These are phyloP conservation scores for Pegoplata infirma DNA, from an alignment of 2,888 invertebrate genomes.

Conservation along the genomic window DNA sequence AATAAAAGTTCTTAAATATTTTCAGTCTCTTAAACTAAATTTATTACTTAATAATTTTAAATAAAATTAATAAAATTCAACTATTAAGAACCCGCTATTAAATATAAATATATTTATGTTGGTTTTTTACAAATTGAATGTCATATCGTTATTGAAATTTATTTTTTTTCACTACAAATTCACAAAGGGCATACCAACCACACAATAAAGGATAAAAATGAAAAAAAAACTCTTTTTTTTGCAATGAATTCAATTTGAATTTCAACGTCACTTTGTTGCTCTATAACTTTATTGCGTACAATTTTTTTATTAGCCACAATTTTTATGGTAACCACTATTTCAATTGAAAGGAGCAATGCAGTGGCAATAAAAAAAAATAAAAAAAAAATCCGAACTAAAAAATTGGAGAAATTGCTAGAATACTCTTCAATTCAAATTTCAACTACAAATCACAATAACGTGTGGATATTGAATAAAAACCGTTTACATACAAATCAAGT, in stretches of 20 bases:
- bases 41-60: too few species aligned
- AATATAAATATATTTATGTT: too few species aligned
- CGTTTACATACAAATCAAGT: neutral
- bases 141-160: neutral
- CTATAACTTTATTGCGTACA: slow-evolving; percentile 23
- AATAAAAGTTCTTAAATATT: too few species aligned
- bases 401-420: neutral
- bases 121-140: neutral
- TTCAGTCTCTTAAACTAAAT: too few species aligned
- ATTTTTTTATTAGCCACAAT: slow-evolving; percentile 19
- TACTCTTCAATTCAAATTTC: slow-evolving; percentile 29
- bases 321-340: neutral
- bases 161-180: neutral
- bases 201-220: neutral
- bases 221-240: slow-evolving; percentile 7
- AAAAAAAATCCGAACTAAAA: too few species aligned
- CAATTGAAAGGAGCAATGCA: neutral
- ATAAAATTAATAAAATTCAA: too few species aligned
- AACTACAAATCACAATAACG: slow-evolving; percentile 33
- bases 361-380: too few species aligned
- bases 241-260: slow-evolving; percentile 34
- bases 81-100: too few species aligned
- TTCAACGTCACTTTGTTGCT: slow-evolving; percentile 32
- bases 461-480: slow-evolving; percentile 9
- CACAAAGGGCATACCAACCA: slow-evolving; percentile 1